phyloP scores from a whole-genome alignment of 2,113 vertebrate species.

The Apeltes quadracus region DNA sequence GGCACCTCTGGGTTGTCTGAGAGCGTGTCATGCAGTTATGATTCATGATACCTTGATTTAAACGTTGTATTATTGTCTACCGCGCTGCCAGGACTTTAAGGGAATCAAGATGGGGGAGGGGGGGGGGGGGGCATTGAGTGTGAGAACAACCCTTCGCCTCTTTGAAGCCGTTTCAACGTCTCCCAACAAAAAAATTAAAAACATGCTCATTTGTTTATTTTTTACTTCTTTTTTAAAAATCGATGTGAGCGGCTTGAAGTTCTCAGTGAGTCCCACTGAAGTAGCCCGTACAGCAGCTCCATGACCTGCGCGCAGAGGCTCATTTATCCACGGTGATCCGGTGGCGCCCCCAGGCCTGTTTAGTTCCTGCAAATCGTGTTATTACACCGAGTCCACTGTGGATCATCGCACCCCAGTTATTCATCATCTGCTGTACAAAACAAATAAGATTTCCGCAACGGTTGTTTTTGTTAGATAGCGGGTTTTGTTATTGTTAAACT shows the following conservation, averaged over 20 bases:
- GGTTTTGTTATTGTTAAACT: slow-evolving; percentile 16
- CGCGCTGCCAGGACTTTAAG: slow-evolving; percentile 54
- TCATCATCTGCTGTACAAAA: slow-evolving; percentile 42
- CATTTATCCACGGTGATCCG: slow-evolving; percentile 55
- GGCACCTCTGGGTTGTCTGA: slow-evolving; percentile 41
- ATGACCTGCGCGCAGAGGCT: slow-evolving; percentile 39
- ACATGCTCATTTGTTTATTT: not conserved
- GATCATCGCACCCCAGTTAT: slow-evolving; percentile 24
- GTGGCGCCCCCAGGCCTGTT: slow-evolving; percentile 37
- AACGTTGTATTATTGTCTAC: slow-evolving; percentile 59
- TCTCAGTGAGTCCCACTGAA: slow-evolving; percentile 49
- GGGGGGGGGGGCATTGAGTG: slow-evolving; percentile 25
- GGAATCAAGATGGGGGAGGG: slow-evolving; percentile 52
- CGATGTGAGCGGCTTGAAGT: slow-evolving; percentile 19
- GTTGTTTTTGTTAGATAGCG: slow-evolving; percentile 24
- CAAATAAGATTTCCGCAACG: slow-evolving; percentile 40
- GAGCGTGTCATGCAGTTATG: slow-evolving; percentile 45
- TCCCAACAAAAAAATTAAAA: slow-evolving; percentile 54
- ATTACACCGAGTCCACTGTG: slow-evolving; percentile 36
- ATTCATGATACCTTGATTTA: slow-evolving; percentile 64
- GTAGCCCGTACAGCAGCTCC: slow-evolving; percentile 40
- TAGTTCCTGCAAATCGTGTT: slow-evolving; percentile 58
- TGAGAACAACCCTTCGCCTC: slow-evolving; percentile 56
- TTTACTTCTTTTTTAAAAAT: slow-evolving; percentile 23
- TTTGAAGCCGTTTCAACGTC: slow-evolving; percentile 58